Conservation (phyloP, 2,797 vertebrate species). For the Pampus argenteus region DNA sequence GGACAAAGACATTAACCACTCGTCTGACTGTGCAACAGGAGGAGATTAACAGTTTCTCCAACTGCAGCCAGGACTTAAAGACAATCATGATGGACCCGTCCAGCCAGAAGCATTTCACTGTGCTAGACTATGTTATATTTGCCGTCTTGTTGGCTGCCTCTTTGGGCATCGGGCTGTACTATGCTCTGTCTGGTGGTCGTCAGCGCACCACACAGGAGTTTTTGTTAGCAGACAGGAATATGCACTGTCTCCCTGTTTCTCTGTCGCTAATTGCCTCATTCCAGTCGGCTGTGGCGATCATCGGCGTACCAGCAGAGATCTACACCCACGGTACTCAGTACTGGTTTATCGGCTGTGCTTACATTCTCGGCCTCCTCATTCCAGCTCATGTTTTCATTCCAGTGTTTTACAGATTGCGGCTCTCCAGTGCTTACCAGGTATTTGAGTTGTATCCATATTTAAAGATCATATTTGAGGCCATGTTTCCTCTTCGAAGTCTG, state of each 20-base stretch:
- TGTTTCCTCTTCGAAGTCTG: background rate
- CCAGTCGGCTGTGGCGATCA: constrained; percentile 95
- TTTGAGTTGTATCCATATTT: background rate
- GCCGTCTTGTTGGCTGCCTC: constrained; percentile 87
- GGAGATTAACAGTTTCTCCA: constrained; percentile 23
- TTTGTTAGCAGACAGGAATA: constrained; percentile 91
- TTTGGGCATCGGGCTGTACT: constrained; percentile 90
- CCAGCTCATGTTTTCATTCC: constrained; percentile 95
- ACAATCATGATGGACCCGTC: constrained; percentile 69
- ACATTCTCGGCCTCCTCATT: constrained; percentile 92
- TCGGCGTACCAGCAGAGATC: constrained; percentile 92
- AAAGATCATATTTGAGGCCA: background rate
- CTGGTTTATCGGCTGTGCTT: constrained; percentile 96
- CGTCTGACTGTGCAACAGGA: constrained; percentile 21
- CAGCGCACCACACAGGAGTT: constrained; percentile 92
- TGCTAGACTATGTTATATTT: constrained; percentile 91
- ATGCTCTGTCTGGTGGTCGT: constrained; percentile 89
- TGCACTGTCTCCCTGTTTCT: constrained; percentile 91
- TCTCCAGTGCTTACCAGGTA: constrained; percentile 94
- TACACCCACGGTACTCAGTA: constrained; percentile 93
- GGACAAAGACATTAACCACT: constrained; percentile 10
- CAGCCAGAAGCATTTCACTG: constrained; percentile 80
- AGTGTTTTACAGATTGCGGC: constrained; percentile 90
- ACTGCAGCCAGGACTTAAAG: constrained; percentile 6
- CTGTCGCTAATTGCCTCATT: constrained; percentile 95